Evolutionary conservation across 1,140 invertebrate genomes (phyloP).

Genomic region (Cyphomyrmex costatus): DNA sequence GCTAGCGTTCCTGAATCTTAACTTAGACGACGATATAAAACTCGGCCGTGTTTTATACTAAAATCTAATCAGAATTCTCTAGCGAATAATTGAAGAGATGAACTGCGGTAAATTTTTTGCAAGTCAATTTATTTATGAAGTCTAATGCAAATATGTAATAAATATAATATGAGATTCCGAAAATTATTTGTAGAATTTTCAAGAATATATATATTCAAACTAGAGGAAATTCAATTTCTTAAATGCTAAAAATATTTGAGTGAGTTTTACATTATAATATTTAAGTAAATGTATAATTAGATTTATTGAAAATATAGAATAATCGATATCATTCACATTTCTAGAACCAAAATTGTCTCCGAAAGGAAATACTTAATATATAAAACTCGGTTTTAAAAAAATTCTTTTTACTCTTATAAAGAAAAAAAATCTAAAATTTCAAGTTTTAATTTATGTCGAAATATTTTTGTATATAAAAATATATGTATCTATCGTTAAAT

Average conservation of each 20-base stretch:
- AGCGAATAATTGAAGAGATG: slow-evolving; percentile 17
- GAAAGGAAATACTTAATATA: not conserved
- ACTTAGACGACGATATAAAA: slow-evolving; percentile 15
- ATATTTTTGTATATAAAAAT: not conserved
- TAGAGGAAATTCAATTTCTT: not conserved
- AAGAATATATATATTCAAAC: not conserved
- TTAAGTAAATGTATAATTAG: too few relatives aligned
- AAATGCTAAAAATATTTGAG: not conserved
- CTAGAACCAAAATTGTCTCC: not conserved
- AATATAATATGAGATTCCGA: not conserved
- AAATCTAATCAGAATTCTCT: not conserved
- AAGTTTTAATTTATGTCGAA: not conserved
- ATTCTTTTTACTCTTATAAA: not conserved
- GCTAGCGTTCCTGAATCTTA: slow-evolving; percentile 11
- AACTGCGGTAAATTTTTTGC: not conserved
- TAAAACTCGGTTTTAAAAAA: not conserved
- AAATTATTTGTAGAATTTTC: not conserved
- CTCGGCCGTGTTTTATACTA: not conserved
- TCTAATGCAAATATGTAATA: not conserved
- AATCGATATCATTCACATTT: not conserved
- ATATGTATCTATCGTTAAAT: not conserved
- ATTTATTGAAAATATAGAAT: not conserved
- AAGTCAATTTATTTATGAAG: slow-evolving; percentile 13
- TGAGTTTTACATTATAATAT: too few relatives aligned
- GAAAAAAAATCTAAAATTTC: not conserved